A percentile compares a stretch with the other conserved stretches of the same genome.
phyloP scores from a whole-genome alignment of 2,113 vertebrate genomes.

The Oreochromis aureus region DNA sequence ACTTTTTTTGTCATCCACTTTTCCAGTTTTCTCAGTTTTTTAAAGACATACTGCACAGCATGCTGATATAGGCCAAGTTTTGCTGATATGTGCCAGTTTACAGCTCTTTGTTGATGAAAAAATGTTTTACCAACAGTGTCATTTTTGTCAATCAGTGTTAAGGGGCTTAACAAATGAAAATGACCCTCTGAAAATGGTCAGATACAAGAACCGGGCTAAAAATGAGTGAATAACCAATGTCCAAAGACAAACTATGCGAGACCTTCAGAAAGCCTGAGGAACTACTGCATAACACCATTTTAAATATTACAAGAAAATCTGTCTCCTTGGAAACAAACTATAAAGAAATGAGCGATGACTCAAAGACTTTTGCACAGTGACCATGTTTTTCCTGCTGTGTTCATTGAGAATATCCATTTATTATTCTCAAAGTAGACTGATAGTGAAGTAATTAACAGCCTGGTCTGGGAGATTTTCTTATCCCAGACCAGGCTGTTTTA shows the following conservation, averaged over 20 bases:
- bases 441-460: neutral
- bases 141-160: neutral
- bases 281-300: neutral
- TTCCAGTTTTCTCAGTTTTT: rapidly evolving
- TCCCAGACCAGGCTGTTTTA: neutral
- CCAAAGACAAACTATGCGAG: rapidly evolving
- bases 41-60: neutral
- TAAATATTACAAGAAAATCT: neutral
- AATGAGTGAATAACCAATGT: neutral
- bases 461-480: neutral
- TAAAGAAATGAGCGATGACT: neutral
- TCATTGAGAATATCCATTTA: neutral
- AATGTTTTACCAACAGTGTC: neutral
- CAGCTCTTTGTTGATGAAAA: neutral
- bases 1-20: neutral
- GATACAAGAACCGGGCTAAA: neutral
- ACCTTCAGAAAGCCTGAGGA: rapidly evolving
- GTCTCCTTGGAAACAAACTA: neutral
- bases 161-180: neutral
- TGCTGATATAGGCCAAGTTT: neutral
- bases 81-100: neutral
- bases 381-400: neutral
- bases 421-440: neutral
- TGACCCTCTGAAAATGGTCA: rapidly evolving
- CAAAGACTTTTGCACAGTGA: neutral